Percentiles rank a stretch among this genome's conserved stretches.
These are phyloP conservation scores for Chionis minor DNA, from an alignment of 2,113 vertebrate genomes.

Conservation along the genomic window DNA sequence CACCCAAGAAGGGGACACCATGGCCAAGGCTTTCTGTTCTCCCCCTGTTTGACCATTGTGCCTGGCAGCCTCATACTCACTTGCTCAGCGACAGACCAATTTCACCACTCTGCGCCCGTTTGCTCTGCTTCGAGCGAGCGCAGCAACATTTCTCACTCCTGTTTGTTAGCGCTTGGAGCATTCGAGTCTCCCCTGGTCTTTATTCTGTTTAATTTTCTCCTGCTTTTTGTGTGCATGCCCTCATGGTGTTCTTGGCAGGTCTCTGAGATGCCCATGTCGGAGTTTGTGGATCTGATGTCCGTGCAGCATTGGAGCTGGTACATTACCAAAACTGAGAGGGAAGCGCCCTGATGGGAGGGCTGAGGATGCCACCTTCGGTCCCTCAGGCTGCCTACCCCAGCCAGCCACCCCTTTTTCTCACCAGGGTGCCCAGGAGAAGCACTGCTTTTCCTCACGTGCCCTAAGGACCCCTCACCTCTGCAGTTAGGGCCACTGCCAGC, in stretches of 20 bases:
- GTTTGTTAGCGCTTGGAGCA: neutral
- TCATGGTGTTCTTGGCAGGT: neutral
- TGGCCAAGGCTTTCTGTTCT: neutral
- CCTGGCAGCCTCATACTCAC: too few relatives aligned
- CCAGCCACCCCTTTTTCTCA: neutral
- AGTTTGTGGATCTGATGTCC: neutral
- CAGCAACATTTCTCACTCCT: neutral
- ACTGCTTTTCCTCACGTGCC: neutral
- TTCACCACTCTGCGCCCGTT: accelerated
- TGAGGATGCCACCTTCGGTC: neutral
- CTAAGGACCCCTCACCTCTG: neutral
- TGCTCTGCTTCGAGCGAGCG: neutral
- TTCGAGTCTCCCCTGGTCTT: neutral
- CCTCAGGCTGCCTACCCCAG: neutral
- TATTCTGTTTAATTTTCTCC: neutral
- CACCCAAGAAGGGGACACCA: accelerated
- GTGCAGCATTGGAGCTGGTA: neutral
- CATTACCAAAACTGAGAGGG: neutral
- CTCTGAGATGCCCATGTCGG: neutral
- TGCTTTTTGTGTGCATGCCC: neutral
- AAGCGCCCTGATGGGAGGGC: neutral
- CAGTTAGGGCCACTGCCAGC: neutral
- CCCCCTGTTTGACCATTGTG: accelerated
- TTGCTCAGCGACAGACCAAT: accelerated
- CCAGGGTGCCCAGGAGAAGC: neutral